Evolutionary conservation across 2,888 invertebrate genomes (phyloP).

Genomic region (Acleris emargana): DNA sequence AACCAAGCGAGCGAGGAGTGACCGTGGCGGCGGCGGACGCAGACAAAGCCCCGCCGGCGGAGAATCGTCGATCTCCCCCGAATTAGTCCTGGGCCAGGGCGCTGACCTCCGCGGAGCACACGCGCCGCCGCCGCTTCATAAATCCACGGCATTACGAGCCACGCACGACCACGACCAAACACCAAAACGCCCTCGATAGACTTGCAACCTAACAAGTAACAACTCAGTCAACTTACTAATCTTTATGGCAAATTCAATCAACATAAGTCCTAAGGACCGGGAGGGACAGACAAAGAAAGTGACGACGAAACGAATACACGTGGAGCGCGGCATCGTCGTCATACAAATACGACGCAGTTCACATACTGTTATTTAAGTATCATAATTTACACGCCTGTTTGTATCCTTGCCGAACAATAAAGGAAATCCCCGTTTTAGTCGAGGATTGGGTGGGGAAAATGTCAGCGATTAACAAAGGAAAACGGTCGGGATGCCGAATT

Average conservation of each 20-base stretch:
- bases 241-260: slow-evolving; percentile 6
- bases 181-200: slow-evolving; percentile 17
- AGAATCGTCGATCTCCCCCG: slow-evolving; percentile 82
- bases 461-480: slow-evolving; percentile 16
- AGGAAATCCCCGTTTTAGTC: slow-evolving; percentile 29
- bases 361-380: slow-evolving; percentile 24
- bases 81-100: slow-evolving; percentile 82
- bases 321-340: slow-evolving; percentile 20
- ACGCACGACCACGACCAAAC: slow-evolving; percentile 25
- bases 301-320: slow-evolving; percentile 22
- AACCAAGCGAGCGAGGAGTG: slow-evolving; percentile 43
- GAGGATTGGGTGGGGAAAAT: slow-evolving; percentile 4
- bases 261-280: slow-evolving; percentile 8
- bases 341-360: slow-evolving; percentile 32
- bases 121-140: slow-evolving; percentile 49
- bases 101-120: slow-evolving; percentile 67
- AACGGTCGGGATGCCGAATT: slow-evolving; percentile 4
- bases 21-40: slow-evolving; percentile 54
- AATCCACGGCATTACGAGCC: slow-evolving; percentile 39
- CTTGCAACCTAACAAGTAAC: slow-evolving; percentile 2
- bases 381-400: slow-evolving; percentile 13
- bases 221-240: slow-evolving; percentile 5
- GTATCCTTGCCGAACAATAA: slow-evolving; percentile 2
- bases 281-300: slow-evolving; percentile 28
- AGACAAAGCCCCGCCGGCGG: slow-evolving; percentile 74